Base-by-base conservation (phyloP, 1,140 invertebrate genomes). In the Papilio aristodemus region DNA sequence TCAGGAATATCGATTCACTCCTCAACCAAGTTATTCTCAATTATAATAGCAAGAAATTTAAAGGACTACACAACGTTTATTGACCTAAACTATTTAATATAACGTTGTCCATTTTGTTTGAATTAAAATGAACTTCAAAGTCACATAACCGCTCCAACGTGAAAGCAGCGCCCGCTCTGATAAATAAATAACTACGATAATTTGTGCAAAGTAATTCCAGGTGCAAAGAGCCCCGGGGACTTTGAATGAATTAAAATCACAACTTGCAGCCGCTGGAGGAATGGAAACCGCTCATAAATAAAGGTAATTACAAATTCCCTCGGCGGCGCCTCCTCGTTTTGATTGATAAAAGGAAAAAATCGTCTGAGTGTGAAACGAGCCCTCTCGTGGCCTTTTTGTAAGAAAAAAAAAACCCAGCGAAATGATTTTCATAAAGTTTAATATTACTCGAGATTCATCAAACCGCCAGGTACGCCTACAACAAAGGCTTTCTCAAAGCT, bases 181-280 rank as follows among this genome's bases (percentile, higher is more conserved):
- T n/a, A 78, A 84, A 87, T 79, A 83, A 87, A 85, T 87, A 77
- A 72, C 76, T 69, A 72, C 79, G 74, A 89, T 88, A 84, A 86
- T 86, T 90, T 85, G 86, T 86, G 80, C 76, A 84, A 87, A 86
- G 74, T 83, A 85, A 85, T 85, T 86, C 80, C 80, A 86, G 81
- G 83, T 86, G 86, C 81, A 87, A 87, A 87, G 84, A 83, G 86
- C 83, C 69, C 69, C 46, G 46, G 71, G 77, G 78, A 75, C 73
- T 78, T 74, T 67, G 76, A 85, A 91, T 88, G 84, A 88, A 86
- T 86, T 88, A 84, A 89, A 87, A 87, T 85, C 81, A 84, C 84
- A 82, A 86, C 79, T 83, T 89, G 85, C 85, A 87, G 78, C 83
- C 82, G 78, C 71, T 77, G 75, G 78, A 78, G 81, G 79, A 77